phyloP scores from a whole-genome alignment of 2,797 vertebrate genomes.

The Sylvilagus floridanus region DNA sequence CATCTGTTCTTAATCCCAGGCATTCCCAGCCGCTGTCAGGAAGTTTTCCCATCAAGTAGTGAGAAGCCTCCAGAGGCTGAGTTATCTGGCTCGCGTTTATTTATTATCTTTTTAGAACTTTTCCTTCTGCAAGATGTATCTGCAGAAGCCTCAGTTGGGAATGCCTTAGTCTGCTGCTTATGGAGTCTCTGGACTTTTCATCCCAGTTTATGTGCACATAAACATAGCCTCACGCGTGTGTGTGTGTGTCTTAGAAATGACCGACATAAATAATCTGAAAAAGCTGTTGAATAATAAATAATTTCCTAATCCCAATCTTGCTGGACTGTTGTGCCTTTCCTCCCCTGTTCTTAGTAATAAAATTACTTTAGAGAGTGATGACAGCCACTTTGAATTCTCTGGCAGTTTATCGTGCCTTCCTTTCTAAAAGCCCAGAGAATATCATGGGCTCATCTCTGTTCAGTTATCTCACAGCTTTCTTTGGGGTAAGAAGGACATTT shows the following conservation, averaged over 20 bases:
- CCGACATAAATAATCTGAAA: neutral
- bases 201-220: neutral
- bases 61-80: neutral
- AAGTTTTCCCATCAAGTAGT: conserved; percentile 46
- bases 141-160: neutral
- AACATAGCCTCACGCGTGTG: neutral
- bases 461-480: neutral
- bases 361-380: neutral
- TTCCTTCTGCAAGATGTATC: neutral
- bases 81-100: conserved; percentile 42
- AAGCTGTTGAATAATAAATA: neutral
- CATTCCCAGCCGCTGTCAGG: neutral
- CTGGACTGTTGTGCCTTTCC: neutral
- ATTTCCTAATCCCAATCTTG: neutral
- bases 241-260: neutral
- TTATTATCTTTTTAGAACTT: conserved; percentile 59
- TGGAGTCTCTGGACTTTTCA: conserved; percentile 22
- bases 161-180: conserved; percentile 50
- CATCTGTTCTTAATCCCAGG: conserved; percentile 66
- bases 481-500: neutral
- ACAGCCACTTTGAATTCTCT: neutral
- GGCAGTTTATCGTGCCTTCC: neutral
- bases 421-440: neutral
- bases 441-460: neutral
- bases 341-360: conserved; percentile 11